Evolutionary conservation across 2,113 vertebrate species (phyloP).

Genomic region (Malurus elegans): DNA sequence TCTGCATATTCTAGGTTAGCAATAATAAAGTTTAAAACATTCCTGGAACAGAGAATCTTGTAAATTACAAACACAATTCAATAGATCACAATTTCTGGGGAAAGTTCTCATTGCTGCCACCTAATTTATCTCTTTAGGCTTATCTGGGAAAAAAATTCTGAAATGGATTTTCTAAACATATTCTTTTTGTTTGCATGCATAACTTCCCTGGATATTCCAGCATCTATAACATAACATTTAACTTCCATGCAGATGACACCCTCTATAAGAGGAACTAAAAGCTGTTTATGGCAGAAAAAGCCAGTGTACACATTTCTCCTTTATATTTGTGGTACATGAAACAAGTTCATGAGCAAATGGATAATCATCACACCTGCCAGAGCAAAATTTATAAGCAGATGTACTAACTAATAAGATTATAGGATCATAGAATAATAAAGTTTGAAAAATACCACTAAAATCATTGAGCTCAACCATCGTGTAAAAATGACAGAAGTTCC

Average conservation of each 20-base stretch:
- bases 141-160: background rate
- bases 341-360: background rate
- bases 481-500: background rate
- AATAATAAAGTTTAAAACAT: background rate
- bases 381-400: background rate
- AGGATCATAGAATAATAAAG: background rate
- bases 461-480: background rate
- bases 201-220: background rate
- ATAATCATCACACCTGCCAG: background rate
- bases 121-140: background rate
- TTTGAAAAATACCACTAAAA: background rate
- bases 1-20: background rate
- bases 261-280: background rate
- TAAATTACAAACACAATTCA: background rate
- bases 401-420: background rate
- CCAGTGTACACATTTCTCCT: background rate
- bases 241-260: background rate
- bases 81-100: fast-evolving
- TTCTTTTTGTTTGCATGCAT: background rate
- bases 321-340: background rate
- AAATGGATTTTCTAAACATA: background rate
- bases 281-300: background rate
- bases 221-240: background rate
- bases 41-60: background rate
- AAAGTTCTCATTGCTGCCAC: background rate